Base-by-base conservation (phyloP, 2,888 invertebrate species). In the Herminia tarsipennalis region DNA sequence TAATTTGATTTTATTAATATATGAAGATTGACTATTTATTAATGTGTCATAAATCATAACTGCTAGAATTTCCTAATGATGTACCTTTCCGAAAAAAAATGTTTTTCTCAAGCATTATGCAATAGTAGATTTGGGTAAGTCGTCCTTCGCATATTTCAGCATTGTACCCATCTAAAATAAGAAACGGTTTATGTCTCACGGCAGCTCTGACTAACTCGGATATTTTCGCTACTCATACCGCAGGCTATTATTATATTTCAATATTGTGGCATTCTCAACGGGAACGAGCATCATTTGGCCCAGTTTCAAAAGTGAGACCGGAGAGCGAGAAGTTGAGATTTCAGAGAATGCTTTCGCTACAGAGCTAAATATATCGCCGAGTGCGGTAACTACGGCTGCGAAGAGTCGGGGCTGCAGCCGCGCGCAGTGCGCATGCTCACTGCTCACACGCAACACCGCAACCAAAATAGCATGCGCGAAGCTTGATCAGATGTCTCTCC, bases 221-320 rank as follows among this genome's bases (percentile, higher is more conserved):
- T 88, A 90, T 89, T 88, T 90, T 89, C 68, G 87, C 84, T 66
- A 78, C 81, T 78, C 78, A 83, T 78, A 82, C 81, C 81, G 59
- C 71, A 55, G 61, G 81, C 90, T 90, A 90, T 88, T 89, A 89
- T 86, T 91, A 88, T 87, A 88, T 88, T 90, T 86, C 73, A 87
- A 89, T 89, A 88, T 89, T 90, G 88, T 88, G 84, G 88, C 86
- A 91, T 88, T 90, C 87, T 87, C 80, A 82, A 80, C 82, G 82
- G 76, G 86, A 81, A 83, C 86, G 83, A 79, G 76, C 83, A 85
- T 85, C 86, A 81, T 88, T 90, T 91, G 90, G 90, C 90, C 90
- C 90, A 90, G 88, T 84, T 91, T 91, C 90, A 91, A 91, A 86
- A 86, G 85, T 84, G 85, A 83, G 88, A 85, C 78, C 83, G 78